phyloP scores from a whole-genome alignment of 1,140 invertebrate genomes.

The Orchesella cincta region DNA sequence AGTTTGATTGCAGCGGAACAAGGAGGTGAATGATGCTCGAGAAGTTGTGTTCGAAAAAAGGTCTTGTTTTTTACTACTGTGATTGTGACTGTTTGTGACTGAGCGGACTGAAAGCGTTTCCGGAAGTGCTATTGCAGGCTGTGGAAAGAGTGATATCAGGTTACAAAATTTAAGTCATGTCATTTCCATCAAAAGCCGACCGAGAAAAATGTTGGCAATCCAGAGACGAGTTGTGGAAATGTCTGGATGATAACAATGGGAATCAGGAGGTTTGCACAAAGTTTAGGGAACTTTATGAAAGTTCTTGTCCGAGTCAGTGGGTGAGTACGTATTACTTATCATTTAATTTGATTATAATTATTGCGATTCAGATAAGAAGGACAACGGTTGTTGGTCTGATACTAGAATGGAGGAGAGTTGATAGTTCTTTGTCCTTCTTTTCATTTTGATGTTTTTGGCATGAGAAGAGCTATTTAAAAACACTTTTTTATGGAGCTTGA shows the following conservation, averaged over 20 bases:
- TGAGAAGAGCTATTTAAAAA: background rate
- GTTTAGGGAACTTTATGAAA: slow-evolving; percentile 76
- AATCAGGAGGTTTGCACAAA: slow-evolving; percentile 67
- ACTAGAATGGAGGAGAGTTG: too few relatives aligned
- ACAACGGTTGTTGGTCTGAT: too few relatives aligned
- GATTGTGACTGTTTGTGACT: too few relatives aligned
- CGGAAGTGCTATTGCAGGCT: too few relatives aligned
- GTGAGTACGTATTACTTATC: slow-evolving; percentile 58
- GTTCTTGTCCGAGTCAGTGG: slow-evolving; percentile 82
- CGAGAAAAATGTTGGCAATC: slow-evolving; percentile 79
- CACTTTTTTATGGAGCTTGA: background rate
- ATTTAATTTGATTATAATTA: too few relatives aligned
- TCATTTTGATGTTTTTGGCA: background rate
- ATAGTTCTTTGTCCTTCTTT: slow-evolving; percentile 2
- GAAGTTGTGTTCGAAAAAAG: too few relatives aligned
- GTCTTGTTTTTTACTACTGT: too few relatives aligned
- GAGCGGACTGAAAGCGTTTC: too few relatives aligned
- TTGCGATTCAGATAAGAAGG: too few relatives aligned
- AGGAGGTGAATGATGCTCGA: too few relatives aligned
- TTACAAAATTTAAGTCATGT: slow-evolving; percentile 62
- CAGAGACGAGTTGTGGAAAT: slow-evolving; percentile 86
- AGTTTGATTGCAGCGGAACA: too few relatives aligned
- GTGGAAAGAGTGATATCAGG: too few relatives aligned
- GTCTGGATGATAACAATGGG: slow-evolving; percentile 68
- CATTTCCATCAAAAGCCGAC: slow-evolving; percentile 78